phyloP scores from a whole-genome alignment of 1,140 invertebrate genomes.

The Araneus ventricosus region DNA sequence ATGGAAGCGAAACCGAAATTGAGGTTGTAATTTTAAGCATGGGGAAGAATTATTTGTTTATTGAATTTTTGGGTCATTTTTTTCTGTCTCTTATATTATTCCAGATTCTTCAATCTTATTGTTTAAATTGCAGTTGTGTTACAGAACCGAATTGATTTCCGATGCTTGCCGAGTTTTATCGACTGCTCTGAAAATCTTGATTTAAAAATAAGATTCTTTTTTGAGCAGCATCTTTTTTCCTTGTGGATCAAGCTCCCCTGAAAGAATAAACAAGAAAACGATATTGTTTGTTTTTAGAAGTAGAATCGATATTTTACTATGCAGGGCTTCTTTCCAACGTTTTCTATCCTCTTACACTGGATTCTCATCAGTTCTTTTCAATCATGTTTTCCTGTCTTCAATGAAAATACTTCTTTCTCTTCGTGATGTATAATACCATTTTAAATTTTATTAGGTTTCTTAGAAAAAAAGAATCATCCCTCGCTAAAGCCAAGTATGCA shows the following conservation, averaged over 20 bases:
- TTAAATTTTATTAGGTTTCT: constrained; percentile 19
- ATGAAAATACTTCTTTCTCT: background rate
- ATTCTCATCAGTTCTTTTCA: background rate
- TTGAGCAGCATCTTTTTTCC: background rate
- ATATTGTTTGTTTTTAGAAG: background rate
- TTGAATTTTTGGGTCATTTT: no score
- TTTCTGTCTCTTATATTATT: background rate
- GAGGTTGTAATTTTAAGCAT: no score
- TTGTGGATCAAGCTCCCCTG: background rate
- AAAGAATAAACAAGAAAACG: background rate
- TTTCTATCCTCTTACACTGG: background rate
- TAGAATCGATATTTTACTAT: background rate
- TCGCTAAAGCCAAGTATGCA: background rate
- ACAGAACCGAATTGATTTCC: background rate
- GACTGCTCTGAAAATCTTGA: constrained; percentile 25
- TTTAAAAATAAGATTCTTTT: background rate
- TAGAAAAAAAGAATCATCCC: background rate
- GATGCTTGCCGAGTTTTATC: background rate
- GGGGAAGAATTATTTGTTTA: no score
- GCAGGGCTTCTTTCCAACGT: no score
- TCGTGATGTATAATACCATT: background rate
- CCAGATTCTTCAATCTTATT: background rate
- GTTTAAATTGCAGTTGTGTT: background rate
- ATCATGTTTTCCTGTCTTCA: background rate
- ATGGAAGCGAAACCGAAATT: no score